Conservation (phyloP, 2,113 vertebrate species). For the Passer domesticus region DNA sequence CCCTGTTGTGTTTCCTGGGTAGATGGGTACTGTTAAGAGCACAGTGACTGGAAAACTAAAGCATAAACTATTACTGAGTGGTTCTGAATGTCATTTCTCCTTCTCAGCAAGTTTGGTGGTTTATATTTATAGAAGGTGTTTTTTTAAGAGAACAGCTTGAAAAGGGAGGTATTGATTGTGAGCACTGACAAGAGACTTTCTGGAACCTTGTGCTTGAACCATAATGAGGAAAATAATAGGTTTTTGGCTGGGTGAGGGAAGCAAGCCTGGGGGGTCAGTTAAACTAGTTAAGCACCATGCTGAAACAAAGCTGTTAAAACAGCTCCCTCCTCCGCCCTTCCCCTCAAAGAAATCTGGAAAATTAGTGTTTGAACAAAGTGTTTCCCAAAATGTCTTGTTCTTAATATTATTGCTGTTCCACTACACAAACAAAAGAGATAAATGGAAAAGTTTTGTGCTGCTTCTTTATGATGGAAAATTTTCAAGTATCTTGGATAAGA, state of each 20-base stretch:
- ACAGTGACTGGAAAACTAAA: neutral
- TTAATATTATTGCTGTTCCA: neutral
- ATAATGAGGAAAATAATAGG: neutral
- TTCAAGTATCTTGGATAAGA: neutral
- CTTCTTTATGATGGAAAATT: neutral
- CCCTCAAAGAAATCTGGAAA: neutral
- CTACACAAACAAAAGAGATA: neutral
- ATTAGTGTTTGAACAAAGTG: neutral
- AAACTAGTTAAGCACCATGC: neutral
- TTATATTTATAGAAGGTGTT: neutral
- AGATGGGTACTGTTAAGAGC: neutral
- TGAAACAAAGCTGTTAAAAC: neutral
- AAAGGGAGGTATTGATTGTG: neutral
- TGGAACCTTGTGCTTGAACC: neutral
- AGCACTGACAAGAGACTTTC: neutral
- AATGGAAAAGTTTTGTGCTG: neutral
- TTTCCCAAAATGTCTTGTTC: neutral
- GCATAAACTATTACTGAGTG: neutral
- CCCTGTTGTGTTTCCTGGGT: neutral
- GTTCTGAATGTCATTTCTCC: neutral
- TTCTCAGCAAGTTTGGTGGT: neutral
- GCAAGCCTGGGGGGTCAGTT: neutral
- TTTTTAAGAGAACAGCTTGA: neutral
- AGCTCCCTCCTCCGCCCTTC: neutral
- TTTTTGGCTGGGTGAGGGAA: neutral